A percentile compares a stretch with the other conserved stretches of the same genome.
Evolutionary conservation across 2,888 invertebrate species (phyloP).

Genomic region (Ophion obscuratus): DNA sequence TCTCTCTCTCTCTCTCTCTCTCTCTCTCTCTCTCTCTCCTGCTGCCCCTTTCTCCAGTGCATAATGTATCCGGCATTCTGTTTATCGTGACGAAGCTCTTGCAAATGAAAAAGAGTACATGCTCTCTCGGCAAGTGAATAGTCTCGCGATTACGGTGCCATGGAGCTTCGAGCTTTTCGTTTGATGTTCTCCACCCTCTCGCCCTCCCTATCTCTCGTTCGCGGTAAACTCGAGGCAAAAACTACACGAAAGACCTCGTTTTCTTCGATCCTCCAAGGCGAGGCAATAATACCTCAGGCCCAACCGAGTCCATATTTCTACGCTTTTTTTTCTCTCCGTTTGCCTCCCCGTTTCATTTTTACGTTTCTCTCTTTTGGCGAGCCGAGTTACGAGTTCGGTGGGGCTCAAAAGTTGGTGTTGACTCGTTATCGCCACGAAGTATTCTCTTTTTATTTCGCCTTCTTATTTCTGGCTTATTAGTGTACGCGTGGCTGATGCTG

Average conservation of each 20-base stretch:
- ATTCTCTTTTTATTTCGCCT: no score
- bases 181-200: slow-evolving; percentile 54
- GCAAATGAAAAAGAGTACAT: slow-evolving; percentile 34
- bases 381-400: no score
- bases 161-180: slow-evolving; percentile 61
- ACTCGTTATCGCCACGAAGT: no score
- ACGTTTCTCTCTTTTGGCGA: no score
- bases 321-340: no score
- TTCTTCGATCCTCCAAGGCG: slow-evolving; percentile 26
- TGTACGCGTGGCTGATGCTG: no score
- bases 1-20: neutral
- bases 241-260: slow-evolving; percentile 41
- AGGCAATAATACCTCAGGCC: no score
- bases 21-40: no score
- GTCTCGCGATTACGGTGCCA: slow-evolving; percentile 58
- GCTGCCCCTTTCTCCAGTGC: slow-evolving; percentile 11
- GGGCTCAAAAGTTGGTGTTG: no score
- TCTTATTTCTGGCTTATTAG: no score
- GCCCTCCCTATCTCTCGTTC: slow-evolving; percentile 1
- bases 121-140: slow-evolving; percentile 56
- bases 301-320: no score
- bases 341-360: no score
- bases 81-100: slow-evolving; percentile 63
- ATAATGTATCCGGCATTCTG: slow-evolving; percentile 65
- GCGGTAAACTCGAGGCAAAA: slow-evolving; percentile 21